Evolutionary conservation across 2,797 vertebrate genomes (phyloP).

Genomic region (Pangasius sanitwongsei): DNA sequence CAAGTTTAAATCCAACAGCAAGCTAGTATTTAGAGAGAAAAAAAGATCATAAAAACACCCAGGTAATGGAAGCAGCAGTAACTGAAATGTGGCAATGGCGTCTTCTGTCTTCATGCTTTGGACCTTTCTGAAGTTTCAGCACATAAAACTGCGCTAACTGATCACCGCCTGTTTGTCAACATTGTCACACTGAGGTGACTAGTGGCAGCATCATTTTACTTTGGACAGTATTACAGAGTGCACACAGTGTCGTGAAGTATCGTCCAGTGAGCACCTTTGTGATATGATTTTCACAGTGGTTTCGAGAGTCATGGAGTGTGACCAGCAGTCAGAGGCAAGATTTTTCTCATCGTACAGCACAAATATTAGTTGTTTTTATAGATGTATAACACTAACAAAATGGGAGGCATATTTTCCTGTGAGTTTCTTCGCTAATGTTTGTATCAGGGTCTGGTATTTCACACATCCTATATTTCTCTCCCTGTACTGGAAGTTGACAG

Average conservation of each 20-base stretch:
- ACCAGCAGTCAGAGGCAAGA: background rate
- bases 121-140: background rate
- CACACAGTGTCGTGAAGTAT: background rate
- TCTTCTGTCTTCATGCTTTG: background rate
- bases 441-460: constrained; percentile 70
- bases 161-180: no score
- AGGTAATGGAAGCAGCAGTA: background rate
- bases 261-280: background rate
- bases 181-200: background rate
- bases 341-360: background rate
- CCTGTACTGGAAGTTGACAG: constrained; percentile 59
- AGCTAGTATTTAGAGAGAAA: background rate
- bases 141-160: background rate
- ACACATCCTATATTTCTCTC: constrained; percentile 61
- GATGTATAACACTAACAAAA: background rate
- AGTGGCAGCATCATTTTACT: background rate
- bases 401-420: background rate
- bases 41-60: background rate
- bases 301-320: background rate
- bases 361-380: background rate
- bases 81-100: background rate
- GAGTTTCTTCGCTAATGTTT: constrained; percentile 57
- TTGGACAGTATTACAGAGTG: background rate
- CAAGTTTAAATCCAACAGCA: background rate
- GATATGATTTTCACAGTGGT: background rate